phyloP scores from a whole-genome alignment of 2,113 vertebrate species.

The Seriola quinqueradiata region DNA sequence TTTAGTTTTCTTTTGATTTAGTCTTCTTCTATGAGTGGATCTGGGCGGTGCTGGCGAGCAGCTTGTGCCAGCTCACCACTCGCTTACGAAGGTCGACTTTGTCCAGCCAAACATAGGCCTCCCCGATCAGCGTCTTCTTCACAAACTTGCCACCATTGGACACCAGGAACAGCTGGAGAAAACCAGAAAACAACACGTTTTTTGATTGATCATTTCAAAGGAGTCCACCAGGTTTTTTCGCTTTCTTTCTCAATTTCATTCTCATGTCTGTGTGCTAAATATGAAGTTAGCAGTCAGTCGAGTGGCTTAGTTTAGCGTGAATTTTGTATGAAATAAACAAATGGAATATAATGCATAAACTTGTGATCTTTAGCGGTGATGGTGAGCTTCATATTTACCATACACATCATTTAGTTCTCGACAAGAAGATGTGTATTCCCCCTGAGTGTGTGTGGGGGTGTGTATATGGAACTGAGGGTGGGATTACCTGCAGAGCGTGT shows the following conservation, averaged over 20 bases:
- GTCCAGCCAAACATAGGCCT: conserved; percentile 99
- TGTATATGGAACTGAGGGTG: not conserved
- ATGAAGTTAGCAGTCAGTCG: too few species aligned
- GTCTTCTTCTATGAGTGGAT: conserved; percentile 86
- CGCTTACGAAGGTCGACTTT: conserved; percentile 98
- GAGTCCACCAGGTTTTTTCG: too few species aligned
- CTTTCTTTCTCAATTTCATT: not conserved
- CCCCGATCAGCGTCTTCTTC: conserved; percentile 99
- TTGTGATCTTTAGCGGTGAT: too few species aligned
- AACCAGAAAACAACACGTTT: not conserved
- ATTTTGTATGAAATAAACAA: too few species aligned
- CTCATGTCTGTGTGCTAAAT: too few species aligned
- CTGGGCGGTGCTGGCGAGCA: conserved; percentile 93
- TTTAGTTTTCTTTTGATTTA: not conserved
- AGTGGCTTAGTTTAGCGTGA: too few species aligned
- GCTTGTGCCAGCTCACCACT: conserved; percentile 99
- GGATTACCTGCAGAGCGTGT: conserved; percentile 82
- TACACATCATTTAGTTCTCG: too few species aligned
- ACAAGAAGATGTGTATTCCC: too few species aligned
- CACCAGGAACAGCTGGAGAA: conserved; percentile 92
- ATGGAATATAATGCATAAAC: too few species aligned
- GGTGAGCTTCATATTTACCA: too few species aligned
- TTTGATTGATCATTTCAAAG: not conserved
- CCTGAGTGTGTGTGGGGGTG: not conserved
- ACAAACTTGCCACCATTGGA: conserved; percentile 98